Conservation (phyloP, 1,140 invertebrate species). For the Listronotus oregonensis region DNA sequence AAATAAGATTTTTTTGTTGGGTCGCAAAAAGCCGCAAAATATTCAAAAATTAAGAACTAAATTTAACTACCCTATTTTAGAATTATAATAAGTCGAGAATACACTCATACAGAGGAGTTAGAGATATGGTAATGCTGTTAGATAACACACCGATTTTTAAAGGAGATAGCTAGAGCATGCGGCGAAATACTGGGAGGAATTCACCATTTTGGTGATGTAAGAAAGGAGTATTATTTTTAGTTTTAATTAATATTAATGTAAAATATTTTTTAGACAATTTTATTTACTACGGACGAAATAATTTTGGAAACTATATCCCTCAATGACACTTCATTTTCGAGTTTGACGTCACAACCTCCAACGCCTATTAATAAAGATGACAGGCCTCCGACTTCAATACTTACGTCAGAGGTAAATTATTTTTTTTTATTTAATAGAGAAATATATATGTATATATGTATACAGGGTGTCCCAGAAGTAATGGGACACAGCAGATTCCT, state of each 20-base stretch:
- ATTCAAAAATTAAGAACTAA: too few species aligned
- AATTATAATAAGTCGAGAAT: slow-evolving; percentile 88
- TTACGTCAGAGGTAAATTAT: slow-evolving; percentile 32
- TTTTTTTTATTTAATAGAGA: too few species aligned
- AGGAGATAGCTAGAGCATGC: slow-evolving; percentile 78
- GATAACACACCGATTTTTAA: slow-evolving; percentile 73
- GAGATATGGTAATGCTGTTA: slow-evolving; percentile 71
- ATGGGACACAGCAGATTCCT: too few species aligned
- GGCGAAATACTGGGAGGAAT: slow-evolving; percentile 72
- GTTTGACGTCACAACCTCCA: slow-evolving; percentile 56
- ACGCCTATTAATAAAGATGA: slow-evolving; percentile 53
- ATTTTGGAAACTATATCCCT: slow-evolving; percentile 75
- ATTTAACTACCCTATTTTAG: slow-evolving; percentile 59
- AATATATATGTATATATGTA: too few species aligned
- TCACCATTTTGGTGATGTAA: slow-evolving; percentile 79
- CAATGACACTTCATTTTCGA: slow-evolving; percentile 71
- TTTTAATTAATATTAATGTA: too few species aligned
- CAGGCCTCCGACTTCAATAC: slow-evolving; percentile 63
- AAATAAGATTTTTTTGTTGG: too few species aligned
- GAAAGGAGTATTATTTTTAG: slow-evolving; percentile 37
- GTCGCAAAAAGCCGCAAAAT: too few species aligned
- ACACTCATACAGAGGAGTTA: slow-evolving; percentile 76
- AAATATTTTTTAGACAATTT: slow-evolving; percentile 69
- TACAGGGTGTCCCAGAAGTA: too few species aligned
- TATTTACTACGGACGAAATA: slow-evolving; percentile 77